Evolutionary conservation across 1,140 invertebrate species (phyloP).

Genomic region (Oreohelix idahoensis): DNA sequence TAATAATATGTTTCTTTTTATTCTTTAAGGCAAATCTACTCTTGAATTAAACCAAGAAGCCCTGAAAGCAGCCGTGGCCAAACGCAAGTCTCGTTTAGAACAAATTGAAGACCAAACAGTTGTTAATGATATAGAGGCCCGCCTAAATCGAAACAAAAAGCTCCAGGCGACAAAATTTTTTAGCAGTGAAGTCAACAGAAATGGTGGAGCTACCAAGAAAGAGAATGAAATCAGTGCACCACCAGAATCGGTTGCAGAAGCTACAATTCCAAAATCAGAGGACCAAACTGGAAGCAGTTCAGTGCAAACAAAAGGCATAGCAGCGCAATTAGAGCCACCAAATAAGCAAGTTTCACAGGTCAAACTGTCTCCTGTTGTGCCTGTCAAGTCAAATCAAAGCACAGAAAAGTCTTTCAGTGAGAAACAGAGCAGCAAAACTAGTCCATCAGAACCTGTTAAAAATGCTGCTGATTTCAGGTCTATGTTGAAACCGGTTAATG

Average conservation of each 20-base stretch:
- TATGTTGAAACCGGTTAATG: conserved; percentile 17
- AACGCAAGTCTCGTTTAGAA: conserved; percentile 54
- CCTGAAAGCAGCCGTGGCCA: conserved; percentile 64
- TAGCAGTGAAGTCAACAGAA: conserved; percentile 48
- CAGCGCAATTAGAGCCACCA: background rate
- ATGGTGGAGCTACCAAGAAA: conserved; percentile 34
- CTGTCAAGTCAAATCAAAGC: background rate
- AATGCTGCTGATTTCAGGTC: conserved; percentile 8
- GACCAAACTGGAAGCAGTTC: background rate
- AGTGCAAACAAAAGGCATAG: background rate
- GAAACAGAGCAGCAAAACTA: background rate
- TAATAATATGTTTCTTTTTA: background rate
- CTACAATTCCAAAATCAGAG: conserved; percentile 21
- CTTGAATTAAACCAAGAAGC: conserved; percentile 59
- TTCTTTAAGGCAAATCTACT: conserved; percentile 38
- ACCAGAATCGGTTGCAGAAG: background rate
- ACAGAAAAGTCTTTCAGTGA: background rate
- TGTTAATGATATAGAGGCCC: conserved; percentile 63
- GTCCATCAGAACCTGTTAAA: background rate
- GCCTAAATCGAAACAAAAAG: conserved; percentile 67
- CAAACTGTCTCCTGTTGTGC: background rate
- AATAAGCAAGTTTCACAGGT: background rate
- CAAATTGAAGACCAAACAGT: conserved; percentile 52
- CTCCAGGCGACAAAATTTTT: conserved; percentile 64
- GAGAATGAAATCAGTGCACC: conserved; percentile 13